phyloP scores from a whole-genome alignment of 2,797 vertebrate species.

The Clarias laeviceps region DNA sequence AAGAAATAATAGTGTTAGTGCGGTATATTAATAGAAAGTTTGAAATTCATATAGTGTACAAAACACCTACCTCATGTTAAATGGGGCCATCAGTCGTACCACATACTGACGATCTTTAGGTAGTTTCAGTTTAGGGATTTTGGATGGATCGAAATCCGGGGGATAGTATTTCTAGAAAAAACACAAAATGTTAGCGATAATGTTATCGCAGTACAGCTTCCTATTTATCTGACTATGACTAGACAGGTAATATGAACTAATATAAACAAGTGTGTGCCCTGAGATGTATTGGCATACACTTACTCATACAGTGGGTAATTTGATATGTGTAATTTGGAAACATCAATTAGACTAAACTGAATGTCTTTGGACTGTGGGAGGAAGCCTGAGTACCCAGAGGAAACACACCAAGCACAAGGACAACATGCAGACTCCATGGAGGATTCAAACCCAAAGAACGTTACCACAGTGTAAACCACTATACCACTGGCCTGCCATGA shows the following conservation, averaged over 20 bases:
- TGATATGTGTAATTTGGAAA: too few relatives aligned
- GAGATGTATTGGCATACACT: too few relatives aligned
- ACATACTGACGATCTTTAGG: conserved; percentile 95
- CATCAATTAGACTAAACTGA: too few relatives aligned
- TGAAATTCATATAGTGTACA: not conserved
- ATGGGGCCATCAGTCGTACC: conserved; percentile 91
- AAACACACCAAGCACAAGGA: too few relatives aligned
- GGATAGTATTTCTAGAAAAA: conserved; percentile 90
- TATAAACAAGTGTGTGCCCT: too few relatives aligned
- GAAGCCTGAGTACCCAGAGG: too few relatives aligned
- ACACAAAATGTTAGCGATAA: not conserved
- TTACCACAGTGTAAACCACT: too few relatives aligned
- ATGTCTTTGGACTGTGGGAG: too few relatives aligned
- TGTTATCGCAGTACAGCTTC: not conserved
- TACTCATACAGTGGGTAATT: too few relatives aligned
- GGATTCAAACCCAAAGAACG: too few relatives aligned
- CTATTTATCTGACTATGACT: not conserved
- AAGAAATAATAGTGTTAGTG: not conserved
- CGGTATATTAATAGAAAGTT: not conserved
- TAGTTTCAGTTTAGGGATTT: conserved; percentile 94
- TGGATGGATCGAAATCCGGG: conserved; percentile 90
- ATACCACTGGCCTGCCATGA: too few relatives aligned
- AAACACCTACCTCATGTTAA: conserved; percentile 89
- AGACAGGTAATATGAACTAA: not conserved
- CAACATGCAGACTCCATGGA: too few relatives aligned